Conservation (phyloP, 2,113 vertebrate genomes). For the Loxodonta africana region DNA sequence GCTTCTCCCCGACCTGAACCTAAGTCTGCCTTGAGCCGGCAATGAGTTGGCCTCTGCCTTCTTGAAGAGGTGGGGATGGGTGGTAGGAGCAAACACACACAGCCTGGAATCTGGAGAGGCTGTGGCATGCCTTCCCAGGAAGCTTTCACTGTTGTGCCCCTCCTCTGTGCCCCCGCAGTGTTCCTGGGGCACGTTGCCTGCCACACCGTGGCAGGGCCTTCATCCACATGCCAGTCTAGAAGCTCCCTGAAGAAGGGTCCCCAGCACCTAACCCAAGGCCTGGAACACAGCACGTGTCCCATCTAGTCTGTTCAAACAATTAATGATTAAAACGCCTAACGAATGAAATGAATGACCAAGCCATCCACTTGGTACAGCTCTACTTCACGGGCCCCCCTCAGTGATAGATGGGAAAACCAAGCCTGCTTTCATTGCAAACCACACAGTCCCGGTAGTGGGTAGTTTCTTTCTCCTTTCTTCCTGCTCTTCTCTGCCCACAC, state of each 20-base stretch:
- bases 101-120: background rate
- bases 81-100: background rate
- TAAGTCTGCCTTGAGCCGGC: background rate
- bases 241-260: background rate
- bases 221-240: background rate
- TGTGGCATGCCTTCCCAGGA: background rate
- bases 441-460: background rate
- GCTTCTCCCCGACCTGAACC: background rate
- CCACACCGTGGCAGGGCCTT: background rate
- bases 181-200: background rate
- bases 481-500: background rate
- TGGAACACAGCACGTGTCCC: background rate
- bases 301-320: background rate
- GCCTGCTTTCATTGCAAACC: background rate
- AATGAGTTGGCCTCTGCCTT: background rate
- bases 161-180: background rate
- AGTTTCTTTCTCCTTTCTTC: background rate
- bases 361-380: background rate
- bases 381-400: rapidly evolving
- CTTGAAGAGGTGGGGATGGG: background rate
- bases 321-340: background rate
- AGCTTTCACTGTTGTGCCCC: background rate
- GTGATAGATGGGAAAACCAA: background rate
- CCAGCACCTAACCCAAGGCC: background rate
- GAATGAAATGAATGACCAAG: background rate